Evolutionary conservation across 2,797 vertebrate genomes (phyloP), one percentile per base, ranked within the genome.

Genomic region (Mormyrops attenuatus): DNA sequence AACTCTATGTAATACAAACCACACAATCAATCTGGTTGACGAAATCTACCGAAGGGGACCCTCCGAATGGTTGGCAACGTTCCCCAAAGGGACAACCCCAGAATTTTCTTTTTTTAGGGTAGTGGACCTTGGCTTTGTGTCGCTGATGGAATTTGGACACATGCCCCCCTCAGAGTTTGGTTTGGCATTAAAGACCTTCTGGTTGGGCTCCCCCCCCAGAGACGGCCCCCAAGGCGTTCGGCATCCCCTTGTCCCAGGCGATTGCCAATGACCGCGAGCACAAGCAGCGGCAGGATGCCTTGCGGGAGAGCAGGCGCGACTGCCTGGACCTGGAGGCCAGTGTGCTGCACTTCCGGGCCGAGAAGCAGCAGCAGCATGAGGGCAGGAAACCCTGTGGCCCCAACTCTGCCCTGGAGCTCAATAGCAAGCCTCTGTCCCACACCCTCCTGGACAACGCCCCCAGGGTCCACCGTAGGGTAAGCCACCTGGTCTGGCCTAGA

Each of bases 321-420:
- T 97, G 97, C 55, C 94, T 97, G 91, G 96, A 97, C 90, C 94
- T 98, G 93, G 97, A 98, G 91, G 95, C 95, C 9, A 96, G 96
- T 0, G 92, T 98, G 34, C 92, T 96, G 6, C 94, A 63, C 11
- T 98, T 97, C 91, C 93, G 95, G 52, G 96, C 97, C 0, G 95
- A 96, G 93, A 96, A 96, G 91, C 93, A 94, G 0, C 94, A 95
- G 88, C 93, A 95, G 88, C 93, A 94, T 90, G 94, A 94, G 15
- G 94, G 94, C 77, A 95, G 30, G 91, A 95, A 91, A 13, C 30
- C 93, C 0, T 88, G 89, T 85, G 20, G 90, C 88, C 49, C 89
- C 8, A 15, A 26, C 57, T 41, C 84, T 82, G 5, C 88, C 0
- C 15, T 63, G 11, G 93, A 95, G 34, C 8, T 88, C 34, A 90